Evolutionary conservation across 1,140 invertebrate genomes (phyloP), one percentile per base, ranked within the genome.

Genomic region (Macrobrachium nipponense): DNA sequence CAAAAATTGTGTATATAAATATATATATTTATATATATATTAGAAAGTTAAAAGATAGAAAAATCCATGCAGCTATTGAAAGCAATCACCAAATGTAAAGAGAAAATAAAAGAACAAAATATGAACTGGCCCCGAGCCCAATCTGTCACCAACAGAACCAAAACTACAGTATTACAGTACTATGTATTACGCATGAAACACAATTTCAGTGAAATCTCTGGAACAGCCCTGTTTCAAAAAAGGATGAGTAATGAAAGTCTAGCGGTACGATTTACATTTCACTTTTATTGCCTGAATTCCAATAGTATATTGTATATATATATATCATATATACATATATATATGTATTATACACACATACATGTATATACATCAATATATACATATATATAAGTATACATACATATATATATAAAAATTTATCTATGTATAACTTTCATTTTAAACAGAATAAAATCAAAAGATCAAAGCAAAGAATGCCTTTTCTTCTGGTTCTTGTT

Each of bases 201-300:
- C 43, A 62, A 81, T 75, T 73, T 51, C 36, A 27, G 64, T 77
- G 36, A 20, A 83, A 83, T 83, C 82, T 83, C 82, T 83, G 82
- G 82, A 83, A 83, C 82, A 83, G 82, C 82, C 82, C 82, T 83
- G 82, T 70, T 64, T 62, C 66, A 73, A 62, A 51, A 51, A 12
- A 83, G 82, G 82, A 82, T 82, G 23, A 66, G 72, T 64, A 83
- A 83, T 83, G 73, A 83, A 83, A 83, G 80, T 72, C 80, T 72
- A 27, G 14, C 73, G 18, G 18, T 76, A 66, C 20, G 66, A 44
- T 83, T 76, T 27, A 76, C 44, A 76, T 75, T 83, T 72, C 73
- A 76, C 62, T 77, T 51, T 83, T 83, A 83, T 83, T 83, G 70
- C 82, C 82, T 77, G 76, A 51, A 83, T 72, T 83, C 82, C 82